Percentiles rank a stretch among this genome's conserved stretches.
Conservation (phyloP, 2,113 vertebrate genomes). For the Bettongia penicillata region DNA sequence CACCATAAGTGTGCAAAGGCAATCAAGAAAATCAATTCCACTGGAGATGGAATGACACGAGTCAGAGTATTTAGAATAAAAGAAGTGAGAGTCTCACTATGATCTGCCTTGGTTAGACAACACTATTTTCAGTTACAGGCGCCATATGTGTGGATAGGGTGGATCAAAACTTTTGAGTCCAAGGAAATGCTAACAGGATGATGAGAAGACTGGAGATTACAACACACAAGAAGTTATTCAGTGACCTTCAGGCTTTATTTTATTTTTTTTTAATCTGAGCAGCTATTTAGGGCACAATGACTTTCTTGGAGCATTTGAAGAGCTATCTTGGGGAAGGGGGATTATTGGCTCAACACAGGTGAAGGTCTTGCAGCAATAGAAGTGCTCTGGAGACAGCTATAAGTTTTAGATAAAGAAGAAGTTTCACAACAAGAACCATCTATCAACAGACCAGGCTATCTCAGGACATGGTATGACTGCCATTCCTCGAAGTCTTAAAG, state of each 20-base stretch:
- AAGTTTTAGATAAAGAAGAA: background rate
- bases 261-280: background rate
- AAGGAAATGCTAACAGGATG: no score
- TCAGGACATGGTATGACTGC: background rate
- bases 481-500: background rate
- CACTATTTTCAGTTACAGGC: background rate
- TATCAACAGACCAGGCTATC: background rate
- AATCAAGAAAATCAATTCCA: background rate
- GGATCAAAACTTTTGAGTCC: no score
- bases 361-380: background rate
- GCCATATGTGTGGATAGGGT: background rate
- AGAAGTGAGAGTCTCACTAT: background rate
- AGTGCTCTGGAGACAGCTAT: background rate
- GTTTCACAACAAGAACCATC: background rate
- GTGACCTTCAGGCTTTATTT: background rate
- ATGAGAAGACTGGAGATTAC: background rate
- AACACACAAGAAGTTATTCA: background rate
- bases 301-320: background rate
- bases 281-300: background rate
- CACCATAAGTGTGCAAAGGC: background rate
- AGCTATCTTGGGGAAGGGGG: background rate
- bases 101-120: background rate
- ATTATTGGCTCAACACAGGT: background rate
- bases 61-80: background rate
- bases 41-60: background rate